A percentile compares a stretch with the other conserved stretches of the same genome.
These are phyloP conservation scores for Pseudocheirus occidentalis DNA, from an alignment of 2,797 vertebrate species.

Conservation along the genomic window DNA sequence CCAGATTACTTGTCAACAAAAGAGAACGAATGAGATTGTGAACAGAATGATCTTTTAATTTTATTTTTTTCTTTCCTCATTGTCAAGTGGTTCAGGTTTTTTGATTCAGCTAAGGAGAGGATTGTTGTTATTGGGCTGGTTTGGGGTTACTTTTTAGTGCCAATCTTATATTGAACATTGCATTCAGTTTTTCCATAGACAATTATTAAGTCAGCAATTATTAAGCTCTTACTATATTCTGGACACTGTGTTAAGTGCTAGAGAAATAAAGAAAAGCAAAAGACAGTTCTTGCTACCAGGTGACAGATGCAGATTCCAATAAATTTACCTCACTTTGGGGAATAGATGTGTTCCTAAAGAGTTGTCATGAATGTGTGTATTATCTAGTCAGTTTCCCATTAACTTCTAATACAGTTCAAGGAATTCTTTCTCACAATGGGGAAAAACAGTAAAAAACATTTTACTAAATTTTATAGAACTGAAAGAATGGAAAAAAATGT, in stretches of 20 bases:
- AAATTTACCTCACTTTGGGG: not conserved
- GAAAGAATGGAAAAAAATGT: not conserved
- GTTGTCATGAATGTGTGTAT: not conserved
- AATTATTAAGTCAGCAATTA: not conserved
- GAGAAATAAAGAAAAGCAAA: not conserved
- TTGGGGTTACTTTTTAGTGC: not conserved
- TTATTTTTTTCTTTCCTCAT: not conserved
- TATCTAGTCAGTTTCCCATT: not conserved
- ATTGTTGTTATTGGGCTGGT: not conserved
- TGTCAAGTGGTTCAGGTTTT: not conserved
- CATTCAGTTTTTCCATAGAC: not conserved
- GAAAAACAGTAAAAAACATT: not conserved
- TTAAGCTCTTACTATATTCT: not conserved
- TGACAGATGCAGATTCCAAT: not conserved
- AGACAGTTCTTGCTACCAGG: not conserved
- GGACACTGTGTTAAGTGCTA: not conserved
- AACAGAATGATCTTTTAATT: not conserved
- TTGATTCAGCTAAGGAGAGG: not conserved
- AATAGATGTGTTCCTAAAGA: not conserved
- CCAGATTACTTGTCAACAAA: slow-evolving; percentile 34
- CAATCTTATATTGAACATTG: not conserved
- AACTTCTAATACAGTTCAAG: not conserved
- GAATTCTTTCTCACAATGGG: not conserved
- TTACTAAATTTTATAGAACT: not conserved
- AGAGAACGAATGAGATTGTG: not conserved